A percentile compares a stretch with the other conserved stretches of the same genome.
phyloP scores from a whole-genome alignment of 2,888 invertebrate genomes.

The Melipona beecheii region DNA sequence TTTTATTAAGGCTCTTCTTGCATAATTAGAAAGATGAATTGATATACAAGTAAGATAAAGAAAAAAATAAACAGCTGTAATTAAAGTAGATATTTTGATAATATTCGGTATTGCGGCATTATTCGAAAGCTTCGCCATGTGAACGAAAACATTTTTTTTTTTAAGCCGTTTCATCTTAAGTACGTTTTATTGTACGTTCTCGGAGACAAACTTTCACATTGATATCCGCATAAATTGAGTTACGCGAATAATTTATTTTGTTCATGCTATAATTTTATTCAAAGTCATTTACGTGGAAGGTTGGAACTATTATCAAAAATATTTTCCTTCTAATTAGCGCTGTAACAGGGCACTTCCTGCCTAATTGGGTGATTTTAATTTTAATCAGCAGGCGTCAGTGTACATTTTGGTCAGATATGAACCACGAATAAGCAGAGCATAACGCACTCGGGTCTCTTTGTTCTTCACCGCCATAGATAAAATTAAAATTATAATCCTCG shows the following conservation, averaged over 20 bases:
- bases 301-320: not conserved
- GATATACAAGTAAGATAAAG: too few species aligned
- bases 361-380: not conserved
- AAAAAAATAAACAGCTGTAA: too few species aligned
- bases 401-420: not conserved
- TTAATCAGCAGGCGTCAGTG: not conserved
- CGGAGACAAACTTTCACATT: slow-evolving; percentile 3
- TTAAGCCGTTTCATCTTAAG: not conserved
- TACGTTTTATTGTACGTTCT: not conserved
- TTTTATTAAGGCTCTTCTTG: too few species aligned
- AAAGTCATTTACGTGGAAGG: not conserved
- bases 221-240: not conserved
- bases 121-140: not conserved
- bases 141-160: not conserved
- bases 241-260: not conserved
- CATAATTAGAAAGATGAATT: too few species aligned
- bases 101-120: too few species aligned
- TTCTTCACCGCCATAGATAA: not conserved
- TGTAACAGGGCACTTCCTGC: not conserved
- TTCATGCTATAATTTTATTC: not conserved
- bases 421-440: slow-evolving; percentile 14
- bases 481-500: not conserved
- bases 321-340: not conserved
- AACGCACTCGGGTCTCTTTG: not conserved
- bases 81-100: too few species aligned